phyloP scores from a whole-genome alignment of 1,140 invertebrate genomes.

The Aricia agestis region DNA sequence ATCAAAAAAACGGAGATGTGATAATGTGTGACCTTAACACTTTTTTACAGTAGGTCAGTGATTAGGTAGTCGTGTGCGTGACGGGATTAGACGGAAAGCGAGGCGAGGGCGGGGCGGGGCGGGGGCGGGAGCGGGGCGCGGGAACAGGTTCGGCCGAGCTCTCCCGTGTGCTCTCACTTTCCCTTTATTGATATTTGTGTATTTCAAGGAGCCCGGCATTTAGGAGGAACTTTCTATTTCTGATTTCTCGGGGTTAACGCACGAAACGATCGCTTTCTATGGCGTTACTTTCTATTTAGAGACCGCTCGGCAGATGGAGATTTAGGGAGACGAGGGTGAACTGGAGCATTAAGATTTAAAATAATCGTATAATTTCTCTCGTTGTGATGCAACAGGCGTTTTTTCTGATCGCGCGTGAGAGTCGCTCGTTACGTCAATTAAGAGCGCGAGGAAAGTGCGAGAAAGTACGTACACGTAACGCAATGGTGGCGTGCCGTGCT shows the following conservation, averaged over 20 bases:
- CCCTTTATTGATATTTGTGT: constrained; percentile 59
- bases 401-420: constrained; percentile 56
- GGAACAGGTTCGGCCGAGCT: constrained; percentile 52
- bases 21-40: constrained; percentile 14
- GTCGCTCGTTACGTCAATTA: constrained; percentile 73
- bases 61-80: constrained; percentile 38
- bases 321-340: constrained; percentile 13
- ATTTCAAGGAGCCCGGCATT: constrained; percentile 62
- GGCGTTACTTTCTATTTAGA: constrained; percentile 31
- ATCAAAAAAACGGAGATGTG: neutral
- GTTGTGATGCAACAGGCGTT: constrained; percentile 15
- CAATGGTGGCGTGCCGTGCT: constrained; percentile 38
- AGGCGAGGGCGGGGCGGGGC: constrained; percentile 27
- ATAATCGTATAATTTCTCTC: constrained; percentile 14
- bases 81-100: constrained; percentile 24
- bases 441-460: constrained; percentile 65
- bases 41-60: constrained; percentile 62
- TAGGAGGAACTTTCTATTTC: constrained; percentile 68
- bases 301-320: constrained; percentile 6
- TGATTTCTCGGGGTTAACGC: constrained; percentile 36
- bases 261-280: constrained; percentile 33
- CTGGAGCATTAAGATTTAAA: neutral
- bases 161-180: constrained; percentile 62
- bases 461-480: constrained; percentile 66
- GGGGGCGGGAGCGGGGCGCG: constrained; percentile 25